Base-by-base conservation (phyloP, 2,113 vertebrate species). In the Sander lucioperca region DNA sequence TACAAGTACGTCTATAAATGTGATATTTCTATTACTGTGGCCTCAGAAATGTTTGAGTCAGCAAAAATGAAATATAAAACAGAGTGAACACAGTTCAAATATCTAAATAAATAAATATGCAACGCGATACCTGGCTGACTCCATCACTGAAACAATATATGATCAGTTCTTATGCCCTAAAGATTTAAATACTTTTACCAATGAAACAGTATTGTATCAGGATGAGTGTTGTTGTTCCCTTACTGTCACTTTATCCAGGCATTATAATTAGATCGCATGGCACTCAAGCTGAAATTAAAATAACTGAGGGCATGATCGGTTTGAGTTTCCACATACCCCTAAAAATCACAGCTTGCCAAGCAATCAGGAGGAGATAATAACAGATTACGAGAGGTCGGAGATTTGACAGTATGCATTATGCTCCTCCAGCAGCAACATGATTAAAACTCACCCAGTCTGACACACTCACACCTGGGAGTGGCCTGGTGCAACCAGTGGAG, bases 191-290 rank as follows among this genome's bases (percentile, higher is more conserved):
- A 51, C 18, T 27, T 63, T 27, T 43, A 48, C 53, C 23, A 47
- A 4, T 56, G 51, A 51, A 74, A 51, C 27, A 21, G 45, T 53
- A 59, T n/a, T 36, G 25, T 7, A 30, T 57, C n/a, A 6, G 57
- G 43, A 19, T 23, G 51, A 61, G 12, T 48, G 50, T 65, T 71
- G 50, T 65, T 68, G 36, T 64, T 79, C 48, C 27, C 11, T 50
- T 25, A 13, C 33, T 77, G 57, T 48, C 70, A 79, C 80, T 48
- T 30, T 53, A 86, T 56, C 62, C 62, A 45, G 27, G 58, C 76
- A 30, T 76, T 6, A 7, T 79, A 5, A 88, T 83, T 82, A 70
- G 23, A 86, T 71, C 56, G 62, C 65, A n/a, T 11, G 54, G 71
- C 65, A 81, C 77, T 83, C 67, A 65, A 43, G 48, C 43, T 71